phyloP scores from a whole-genome alignment of 2,888 invertebrate species.

The Drosophila vallismaia region DNA sequence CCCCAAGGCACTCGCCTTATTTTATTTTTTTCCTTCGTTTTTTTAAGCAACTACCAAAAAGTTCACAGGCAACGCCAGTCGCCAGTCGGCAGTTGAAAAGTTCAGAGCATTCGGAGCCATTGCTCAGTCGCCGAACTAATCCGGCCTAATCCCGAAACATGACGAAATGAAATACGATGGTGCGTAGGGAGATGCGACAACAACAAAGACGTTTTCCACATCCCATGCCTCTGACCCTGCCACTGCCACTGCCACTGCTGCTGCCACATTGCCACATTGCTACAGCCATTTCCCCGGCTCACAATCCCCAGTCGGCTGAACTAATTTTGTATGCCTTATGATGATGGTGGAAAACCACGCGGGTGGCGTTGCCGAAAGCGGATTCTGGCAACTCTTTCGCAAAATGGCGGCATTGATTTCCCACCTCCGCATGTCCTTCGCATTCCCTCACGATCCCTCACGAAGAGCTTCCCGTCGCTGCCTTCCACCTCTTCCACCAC shows the following conservation, averaged over 20 bases:
- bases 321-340: constrained; percentile 77
- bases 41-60: constrained; percentile 74
- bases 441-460: too few species aligned
- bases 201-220: constrained; percentile 28
- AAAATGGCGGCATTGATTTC: constrained; percentile 78
- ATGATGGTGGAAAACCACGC: constrained; percentile 49
- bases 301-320: constrained; percentile 41
- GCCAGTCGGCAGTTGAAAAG: constrained; percentile 56
- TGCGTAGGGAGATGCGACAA: constrained; percentile 65
- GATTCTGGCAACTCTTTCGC: constrained; percentile 66
- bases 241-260: constrained; percentile 3
- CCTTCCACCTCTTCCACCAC: too few species aligned
- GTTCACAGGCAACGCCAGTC: constrained; percentile 53
- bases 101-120: constrained; percentile 76
- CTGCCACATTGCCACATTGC: constrained; percentile 7
- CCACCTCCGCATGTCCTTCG: constrained; percentile 36
- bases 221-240: not conserved
- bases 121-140: constrained; percentile 80
- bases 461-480: too few species aligned
- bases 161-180: constrained; percentile 83
- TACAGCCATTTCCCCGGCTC: constrained; percentile 11
- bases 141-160: constrained; percentile 82
- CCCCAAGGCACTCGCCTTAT: not conserved
- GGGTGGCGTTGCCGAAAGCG: constrained; percentile 22
- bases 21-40: constrained; percentile 16